phyloP scores from a whole-genome alignment of 2,888 invertebrate genomes.

The Oscheius sp. region DNA sequence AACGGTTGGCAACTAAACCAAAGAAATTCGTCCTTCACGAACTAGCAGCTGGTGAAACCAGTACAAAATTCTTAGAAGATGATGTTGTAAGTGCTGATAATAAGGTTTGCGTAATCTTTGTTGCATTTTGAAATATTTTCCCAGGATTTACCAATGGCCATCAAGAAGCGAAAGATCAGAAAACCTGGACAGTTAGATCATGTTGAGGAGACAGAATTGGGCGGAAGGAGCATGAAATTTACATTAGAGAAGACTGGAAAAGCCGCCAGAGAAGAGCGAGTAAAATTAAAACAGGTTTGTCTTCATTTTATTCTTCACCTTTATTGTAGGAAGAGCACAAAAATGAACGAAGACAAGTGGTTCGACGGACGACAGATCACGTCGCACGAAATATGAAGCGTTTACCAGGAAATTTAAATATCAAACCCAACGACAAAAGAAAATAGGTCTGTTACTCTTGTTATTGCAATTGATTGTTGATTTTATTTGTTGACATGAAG shows the following conservation, averaged over 20 bases:
- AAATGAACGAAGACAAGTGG: slow-evolving; percentile 36
- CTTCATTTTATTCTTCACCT: neutral
- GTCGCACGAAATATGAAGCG: slow-evolving; percentile 48
- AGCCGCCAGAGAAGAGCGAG: slow-evolving; percentile 40
- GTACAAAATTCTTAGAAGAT: slow-evolving; percentile 49
- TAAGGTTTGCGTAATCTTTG: neutral
- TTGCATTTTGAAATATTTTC: neutral
- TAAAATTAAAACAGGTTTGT: slow-evolving; percentile 40
- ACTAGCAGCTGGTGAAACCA: slow-evolving; percentile 45
- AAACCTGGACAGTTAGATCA: slow-evolving; percentile 32
- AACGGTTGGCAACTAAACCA: slow-evolving; percentile 38
- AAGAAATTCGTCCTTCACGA: slow-evolving; percentile 50
- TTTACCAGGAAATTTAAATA: slow-evolving; percentile 50
- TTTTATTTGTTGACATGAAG: neutral
- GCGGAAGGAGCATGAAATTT: slow-evolving; percentile 62
- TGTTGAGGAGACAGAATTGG: slow-evolving; percentile 54
- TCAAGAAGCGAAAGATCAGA: slow-evolving; percentile 31
- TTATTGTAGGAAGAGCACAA: slow-evolving; percentile 36
- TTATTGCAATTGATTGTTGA: slow-evolving; percentile 10
- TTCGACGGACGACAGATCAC: slow-evolving; percentile 38
- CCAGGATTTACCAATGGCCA: slow-evolving; percentile 35
- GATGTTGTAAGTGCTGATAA: slow-evolving; percentile 11
- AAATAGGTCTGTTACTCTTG: slow-evolving; percentile 11
- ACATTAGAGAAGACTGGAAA: slow-evolving; percentile 41
- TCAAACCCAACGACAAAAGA: slow-evolving; percentile 3